Conservation (phyloP, 2,113 vertebrate species). For the Paracanthobrama guichenoti region DNA sequence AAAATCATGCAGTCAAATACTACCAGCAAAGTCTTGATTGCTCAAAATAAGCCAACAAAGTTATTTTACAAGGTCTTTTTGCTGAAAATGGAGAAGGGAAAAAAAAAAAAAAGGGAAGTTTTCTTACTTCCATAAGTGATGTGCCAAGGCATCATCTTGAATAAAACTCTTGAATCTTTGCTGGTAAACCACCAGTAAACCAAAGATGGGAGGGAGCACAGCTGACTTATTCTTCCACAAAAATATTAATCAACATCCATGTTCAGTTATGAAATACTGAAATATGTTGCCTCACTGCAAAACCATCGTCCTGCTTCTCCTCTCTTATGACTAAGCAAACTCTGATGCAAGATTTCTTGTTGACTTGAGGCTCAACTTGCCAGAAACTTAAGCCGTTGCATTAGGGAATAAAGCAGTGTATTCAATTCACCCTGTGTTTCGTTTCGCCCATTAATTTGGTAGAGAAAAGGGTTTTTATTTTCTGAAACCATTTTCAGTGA, state of each 20-base stretch:
- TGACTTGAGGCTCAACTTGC: conserved; percentile 8
- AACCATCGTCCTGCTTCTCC: neutral
- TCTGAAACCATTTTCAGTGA: neutral
- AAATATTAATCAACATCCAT: neutral
- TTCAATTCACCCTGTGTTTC: neutral
- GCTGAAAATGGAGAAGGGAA: neutral
- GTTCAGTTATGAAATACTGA: neutral
- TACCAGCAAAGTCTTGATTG: neutral
- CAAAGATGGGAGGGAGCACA: neutral
- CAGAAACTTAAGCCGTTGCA: neutral
- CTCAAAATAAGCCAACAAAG: neutral
- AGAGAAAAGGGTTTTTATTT: neutral
- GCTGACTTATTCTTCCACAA: neutral
- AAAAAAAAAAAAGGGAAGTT: neutral
- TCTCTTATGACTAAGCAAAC: neutral
- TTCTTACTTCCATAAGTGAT: neutral
- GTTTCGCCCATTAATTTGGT: neutral
- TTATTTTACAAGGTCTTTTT: neutral
- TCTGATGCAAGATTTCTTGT: neutral
- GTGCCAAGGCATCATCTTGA: conserved; percentile 11
- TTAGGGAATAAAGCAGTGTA: neutral
- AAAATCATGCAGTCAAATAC: neutral
- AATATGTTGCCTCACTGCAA: neutral
- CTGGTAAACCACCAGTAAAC: neutral
- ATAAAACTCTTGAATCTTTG: too few species aligned